These are phyloP conservation scores for Steinernema khuongi DNA, from an alignment of 1,140 invertebrate species.

Conservation along the genomic window DNA sequence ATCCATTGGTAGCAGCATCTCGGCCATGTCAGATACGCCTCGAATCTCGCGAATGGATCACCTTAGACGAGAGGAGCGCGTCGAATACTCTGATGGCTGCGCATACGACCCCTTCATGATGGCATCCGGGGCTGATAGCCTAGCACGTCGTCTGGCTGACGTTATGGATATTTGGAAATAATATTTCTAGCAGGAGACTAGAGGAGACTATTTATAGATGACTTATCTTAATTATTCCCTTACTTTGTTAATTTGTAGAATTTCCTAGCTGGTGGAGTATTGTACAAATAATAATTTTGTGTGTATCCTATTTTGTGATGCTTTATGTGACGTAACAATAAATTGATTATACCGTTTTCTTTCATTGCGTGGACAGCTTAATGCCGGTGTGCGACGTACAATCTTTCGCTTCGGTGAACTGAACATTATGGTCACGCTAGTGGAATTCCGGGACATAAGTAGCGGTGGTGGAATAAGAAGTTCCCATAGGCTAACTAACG, in stretches of 20 bases:
- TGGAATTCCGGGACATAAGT: background rate
- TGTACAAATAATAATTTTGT: too few species aligned
- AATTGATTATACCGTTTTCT: too few species aligned
- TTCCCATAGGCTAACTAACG: background rate
- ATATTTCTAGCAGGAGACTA: background rate
- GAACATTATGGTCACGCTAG: too few species aligned
- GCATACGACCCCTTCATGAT: slow-evolving; percentile 9
- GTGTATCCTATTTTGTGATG: too few species aligned
- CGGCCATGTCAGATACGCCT: background rate
- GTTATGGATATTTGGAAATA: slow-evolving; percentile 11
- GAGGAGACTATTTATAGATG: background rate
- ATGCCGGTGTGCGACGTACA: too few species aligned
- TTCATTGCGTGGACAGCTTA: too few species aligned
- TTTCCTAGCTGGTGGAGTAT: too few species aligned
- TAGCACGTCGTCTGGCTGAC: background rate
- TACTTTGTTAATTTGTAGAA: too few species aligned
- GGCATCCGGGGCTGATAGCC: background rate
- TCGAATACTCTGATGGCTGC: background rate
- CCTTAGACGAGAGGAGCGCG: background rate
- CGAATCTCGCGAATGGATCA: background rate
- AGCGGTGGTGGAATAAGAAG: background rate
- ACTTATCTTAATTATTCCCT: background rate
- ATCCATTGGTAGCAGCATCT: background rate
- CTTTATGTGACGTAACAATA: too few species aligned
- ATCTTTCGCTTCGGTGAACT: too few species aligned